Conservation (phyloP, 2,113 vertebrate species). For the Thalassarche chlororhynchos region DNA sequence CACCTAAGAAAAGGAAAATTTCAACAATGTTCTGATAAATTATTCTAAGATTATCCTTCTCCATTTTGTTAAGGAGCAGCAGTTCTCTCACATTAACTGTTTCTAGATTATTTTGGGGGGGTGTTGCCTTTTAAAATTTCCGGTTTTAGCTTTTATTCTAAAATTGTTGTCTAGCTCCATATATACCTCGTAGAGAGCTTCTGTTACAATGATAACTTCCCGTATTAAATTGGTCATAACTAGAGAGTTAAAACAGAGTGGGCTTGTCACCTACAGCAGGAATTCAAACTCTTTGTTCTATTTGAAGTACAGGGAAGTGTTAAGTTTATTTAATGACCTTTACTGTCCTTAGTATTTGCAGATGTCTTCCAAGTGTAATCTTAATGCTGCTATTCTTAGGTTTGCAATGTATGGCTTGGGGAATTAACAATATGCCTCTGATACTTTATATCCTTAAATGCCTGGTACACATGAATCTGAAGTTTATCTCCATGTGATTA, state of each 20-base stretch:
- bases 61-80: not conserved
- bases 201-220: not conserved
- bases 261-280: not conserved
- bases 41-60: not conserved
- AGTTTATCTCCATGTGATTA: not conserved
- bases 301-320: not conserved
- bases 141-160: not conserved
- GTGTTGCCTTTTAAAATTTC: not conserved
- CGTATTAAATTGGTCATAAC: not conserved
- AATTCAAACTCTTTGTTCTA: not conserved
- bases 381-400: not conserved
- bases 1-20: constrained; percentile 23
- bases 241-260: not conserved
- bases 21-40: not conserved
- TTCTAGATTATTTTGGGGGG: not conserved
- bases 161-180: not conserved
- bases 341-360: not conserved
- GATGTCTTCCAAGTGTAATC: not conserved
- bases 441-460: not conserved
- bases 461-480: not conserved
- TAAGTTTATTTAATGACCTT: not conserved
- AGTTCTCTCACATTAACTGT: not conserved
- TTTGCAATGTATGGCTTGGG: not conserved
- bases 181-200: not conserved
- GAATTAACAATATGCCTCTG: not conserved